A percentile compares a stretch with the other conserved stretches of the same genome.
Evolutionary conservation across 2,113 vertebrate species (phyloP).

Genomic region (Dromaius novaehollandiae): DNA sequence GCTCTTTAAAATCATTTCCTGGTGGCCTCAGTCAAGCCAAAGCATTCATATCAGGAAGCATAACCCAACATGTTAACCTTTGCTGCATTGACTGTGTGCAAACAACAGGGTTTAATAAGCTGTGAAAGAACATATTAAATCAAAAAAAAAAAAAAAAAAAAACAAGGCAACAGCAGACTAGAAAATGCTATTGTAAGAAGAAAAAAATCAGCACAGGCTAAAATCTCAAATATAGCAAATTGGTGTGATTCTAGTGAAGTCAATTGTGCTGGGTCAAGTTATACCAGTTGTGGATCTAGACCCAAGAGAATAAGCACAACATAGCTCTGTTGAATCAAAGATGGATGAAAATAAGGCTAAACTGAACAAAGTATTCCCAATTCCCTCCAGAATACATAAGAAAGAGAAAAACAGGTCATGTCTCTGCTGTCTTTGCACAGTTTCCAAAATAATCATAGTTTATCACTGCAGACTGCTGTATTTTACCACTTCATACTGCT

Average conservation of each 20-base stretch:
- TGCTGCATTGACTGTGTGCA: neutral
- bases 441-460: neutral
- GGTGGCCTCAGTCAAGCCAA: neutral
- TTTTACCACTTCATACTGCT: neutral
- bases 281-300: neutral
- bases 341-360: neutral
- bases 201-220: neutral
- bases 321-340: neutral
- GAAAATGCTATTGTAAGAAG: neutral
- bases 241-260: neutral
- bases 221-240: neutral
- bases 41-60: neutral
- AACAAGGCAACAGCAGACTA: neutral
- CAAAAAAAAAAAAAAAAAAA: neutral
- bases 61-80: neutral
- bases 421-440: neutral
- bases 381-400: neutral
- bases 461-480: neutral
- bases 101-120: neutral
- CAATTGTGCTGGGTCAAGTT: neutral
- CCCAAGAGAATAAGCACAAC: neutral
- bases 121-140: neutral
- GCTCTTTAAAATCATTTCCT: neutral
- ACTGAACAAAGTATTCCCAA: neutral
- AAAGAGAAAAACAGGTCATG: neutral